Base-by-base conservation (phyloP, 2,888 invertebrate genomes). In the Argynnis bischoffii region DNA sequence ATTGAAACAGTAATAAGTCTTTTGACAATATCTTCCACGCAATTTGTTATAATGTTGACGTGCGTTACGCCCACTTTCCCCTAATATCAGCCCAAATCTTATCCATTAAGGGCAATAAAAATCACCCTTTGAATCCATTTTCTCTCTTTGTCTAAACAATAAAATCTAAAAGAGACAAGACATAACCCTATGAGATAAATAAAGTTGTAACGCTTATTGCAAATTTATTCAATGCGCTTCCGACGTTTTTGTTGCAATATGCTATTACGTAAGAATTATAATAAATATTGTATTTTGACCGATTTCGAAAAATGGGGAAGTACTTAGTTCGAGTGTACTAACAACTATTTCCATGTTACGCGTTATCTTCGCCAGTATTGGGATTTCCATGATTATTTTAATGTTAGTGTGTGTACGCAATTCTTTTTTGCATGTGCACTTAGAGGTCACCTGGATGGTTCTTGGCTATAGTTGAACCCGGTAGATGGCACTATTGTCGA, bases 21-120 rank as follows among this genome's bases (percentile, higher is more conserved):
- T 31, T 53, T n/a, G 41, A 61, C 66, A 71, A 71, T 71, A 69
- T 72, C 71, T 72, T 72, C 69, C 68, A 67, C 54, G 66, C 72
- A 83, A 92, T 92, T 89, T 89, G 85, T 90, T 90, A 53, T 35
- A 88, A 83, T 86, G 84, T 78, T 86, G 89, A 87, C 90, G 84
- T 83, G 69, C 71, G 82, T 78, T 77, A 84, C 91, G 90, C 91
- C 90, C 81, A 85, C 87, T 88, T 88, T 83, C 82, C 85, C 89
- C 87, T 85, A 86, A 81, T 80, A 76, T 75, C 78, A 76, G 74
- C 78, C 78, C 81, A 81, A 86, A 83, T 78, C 77, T 83, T 78
- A 74, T 76, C 76, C 76, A 67, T 78, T 76, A 77, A 64, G 71
- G 65, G 69, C 67, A 76, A 76, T 76, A 74, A 73, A 70, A 73